A percentile compares a stretch with the other conserved stretches of the same genome.
Evolutionary conservation across 2,797 vertebrate genomes (phyloP).

Genomic region (Champsocephalus gunnari): DNA sequence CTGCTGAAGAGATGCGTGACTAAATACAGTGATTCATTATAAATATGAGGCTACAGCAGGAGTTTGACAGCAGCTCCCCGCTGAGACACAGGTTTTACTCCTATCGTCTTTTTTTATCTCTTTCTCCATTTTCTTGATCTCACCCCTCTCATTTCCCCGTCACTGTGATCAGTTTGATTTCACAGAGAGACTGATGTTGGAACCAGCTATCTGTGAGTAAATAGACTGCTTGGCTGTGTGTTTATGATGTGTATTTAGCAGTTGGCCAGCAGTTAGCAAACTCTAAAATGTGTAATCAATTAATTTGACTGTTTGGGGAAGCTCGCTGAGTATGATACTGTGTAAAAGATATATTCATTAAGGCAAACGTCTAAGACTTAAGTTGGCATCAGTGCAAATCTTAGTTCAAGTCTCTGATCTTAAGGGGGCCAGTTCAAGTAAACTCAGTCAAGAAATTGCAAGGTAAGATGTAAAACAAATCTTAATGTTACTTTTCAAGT

Average conservation of each 20-base stretch:
- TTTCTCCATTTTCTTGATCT: constrained; percentile 13
- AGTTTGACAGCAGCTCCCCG: constrained; percentile 36
- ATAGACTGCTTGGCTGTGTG: background rate
- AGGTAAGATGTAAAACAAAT: background rate
- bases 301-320: background rate
- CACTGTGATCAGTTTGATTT: constrained; percentile 8
- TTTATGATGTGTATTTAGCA: constrained; percentile 1
- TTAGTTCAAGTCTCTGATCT: too few relatives aligned
- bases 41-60: constrained; percentile 25
- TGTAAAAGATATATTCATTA: too few relatives aligned
- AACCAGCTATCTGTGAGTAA: background rate
- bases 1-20: constrained; percentile 21
- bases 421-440: background rate
- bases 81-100: constrained; percentile 23
- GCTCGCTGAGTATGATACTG: too few relatives aligned
- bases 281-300: background rate
- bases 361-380: too few relatives aligned
- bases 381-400: background rate
- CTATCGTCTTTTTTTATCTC: constrained; percentile 18
- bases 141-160: constrained; percentile 18
- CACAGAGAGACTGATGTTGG: background rate
- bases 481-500: background rate
- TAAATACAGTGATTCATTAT: constrained; percentile 50
- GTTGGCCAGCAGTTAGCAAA: background rate
- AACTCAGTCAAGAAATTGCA: background rate